A percentile compares a stretch with the other conserved stretches of the same genome.
phyloP scores from a whole-genome alignment of 2,888 invertebrate genomes.

The Hipparchia sbordonii region DNA sequence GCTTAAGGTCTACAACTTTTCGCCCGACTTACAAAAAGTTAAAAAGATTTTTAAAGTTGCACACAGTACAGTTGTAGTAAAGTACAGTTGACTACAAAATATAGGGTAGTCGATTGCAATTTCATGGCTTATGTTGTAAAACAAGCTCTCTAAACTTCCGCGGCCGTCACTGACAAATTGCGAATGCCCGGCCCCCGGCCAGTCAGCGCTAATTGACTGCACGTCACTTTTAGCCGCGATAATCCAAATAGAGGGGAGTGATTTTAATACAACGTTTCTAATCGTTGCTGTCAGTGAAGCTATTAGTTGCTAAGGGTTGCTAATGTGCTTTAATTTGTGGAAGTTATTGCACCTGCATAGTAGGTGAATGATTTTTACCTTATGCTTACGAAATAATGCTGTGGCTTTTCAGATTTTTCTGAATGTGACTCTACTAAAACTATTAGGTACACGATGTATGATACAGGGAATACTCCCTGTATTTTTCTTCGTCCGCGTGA shows the following conservation, averaged over 20 bases:
- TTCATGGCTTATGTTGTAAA: conserved; percentile 45
- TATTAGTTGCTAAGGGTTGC: conserved; percentile 33
- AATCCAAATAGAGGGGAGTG: conserved; percentile 68
- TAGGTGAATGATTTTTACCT: background rate
- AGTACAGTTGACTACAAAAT: background rate
- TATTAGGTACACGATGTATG: too few species aligned
- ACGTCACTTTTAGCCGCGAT: conserved; percentile 74
- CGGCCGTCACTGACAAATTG: conserved; percentile 79
- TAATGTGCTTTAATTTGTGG: conserved; percentile 22
- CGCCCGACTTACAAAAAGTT: too few species aligned
- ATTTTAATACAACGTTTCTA: conserved; percentile 47
- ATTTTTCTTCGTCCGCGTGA: too few species aligned
- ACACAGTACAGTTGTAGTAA: too few species aligned
- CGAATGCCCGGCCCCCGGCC: conserved; percentile 55
- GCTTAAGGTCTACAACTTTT: too few species aligned
- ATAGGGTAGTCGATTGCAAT: background rate
- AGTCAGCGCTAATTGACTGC: conserved; percentile 74
- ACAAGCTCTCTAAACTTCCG: conserved; percentile 61
- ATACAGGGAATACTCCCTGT: too few species aligned
- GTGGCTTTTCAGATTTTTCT: too few species aligned
- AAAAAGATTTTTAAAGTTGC: too few species aligned
- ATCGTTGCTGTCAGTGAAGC: conserved; percentile 34
- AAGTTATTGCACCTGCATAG: background rate
- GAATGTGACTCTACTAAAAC: too few species aligned
- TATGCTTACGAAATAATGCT: too few species aligned